Evolutionary conservation across 1,140 invertebrate species (phyloP), one percentile per base, ranked within the genome.

Genomic region (Temnothorax curvispinosus): DNA sequence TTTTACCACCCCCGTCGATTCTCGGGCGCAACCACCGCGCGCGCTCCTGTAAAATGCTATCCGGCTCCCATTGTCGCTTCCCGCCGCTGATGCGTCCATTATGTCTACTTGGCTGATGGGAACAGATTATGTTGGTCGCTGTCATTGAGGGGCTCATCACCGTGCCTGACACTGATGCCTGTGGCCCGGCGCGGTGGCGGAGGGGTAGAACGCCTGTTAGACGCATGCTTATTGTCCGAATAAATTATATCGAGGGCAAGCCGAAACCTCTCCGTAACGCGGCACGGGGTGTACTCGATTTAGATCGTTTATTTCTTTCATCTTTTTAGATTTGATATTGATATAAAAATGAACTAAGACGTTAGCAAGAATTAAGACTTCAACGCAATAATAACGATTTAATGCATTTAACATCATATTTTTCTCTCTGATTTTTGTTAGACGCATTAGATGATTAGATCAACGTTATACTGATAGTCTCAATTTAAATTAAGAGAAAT

Each of bases 81-180:
- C 92, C 91, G 93, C 92, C 93, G 93, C 93, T 93, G 93, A 93
- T 92, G 91, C 92, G 92, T 92, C 94, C 93, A 95, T 95, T 95
- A 95, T 95, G 94, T 93, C 90, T 91, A 90, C 81, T 88, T 89
- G 92, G 89, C 91, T 93, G 94, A 95, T 95, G 94, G 93, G 94
- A 95, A 95, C 93, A 95, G 94, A 95, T 95, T 94, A 95, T 93
- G 94, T 93, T 94, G 94, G 92, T 93, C 90, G 93, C 94, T 95
- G 94, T 95, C 94, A 95, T 93, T 94, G 94, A 94, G 89, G 93
- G 88, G 94, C 93, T 93, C 95, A 94, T 94, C 95, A 94, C 93
- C 90, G 81, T 76, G 85, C 91, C 92, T 95, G 94, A 94, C 94
- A 95, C 92, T 94, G 94, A 94, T 94, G 93, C 93, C 87, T 76